These are phyloP conservation scores for Numenius arquata DNA, from an alignment of 2,113 vertebrate species.

Conservation along the genomic window DNA sequence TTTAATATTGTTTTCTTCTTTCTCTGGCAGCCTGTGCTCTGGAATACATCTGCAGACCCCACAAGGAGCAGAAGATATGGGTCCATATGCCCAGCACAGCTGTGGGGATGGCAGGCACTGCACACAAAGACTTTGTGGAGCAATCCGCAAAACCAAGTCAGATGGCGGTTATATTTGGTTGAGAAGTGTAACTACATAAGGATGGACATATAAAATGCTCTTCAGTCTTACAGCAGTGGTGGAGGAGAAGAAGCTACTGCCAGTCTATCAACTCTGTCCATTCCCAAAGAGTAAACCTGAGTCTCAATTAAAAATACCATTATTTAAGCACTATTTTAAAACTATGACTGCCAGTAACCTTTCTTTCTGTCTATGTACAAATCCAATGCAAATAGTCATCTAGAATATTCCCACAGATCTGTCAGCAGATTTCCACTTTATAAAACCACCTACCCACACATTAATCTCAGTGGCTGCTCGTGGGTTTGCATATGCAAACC, in stretches of 20 bases:
- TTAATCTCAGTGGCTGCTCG: neutral
- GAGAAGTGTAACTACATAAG: neutral
- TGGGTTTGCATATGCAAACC: slow-evolving; percentile 54
- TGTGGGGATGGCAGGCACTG: neutral
- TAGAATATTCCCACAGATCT: neutral
- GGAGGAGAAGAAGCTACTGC: neutral
- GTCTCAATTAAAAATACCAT: neutral
- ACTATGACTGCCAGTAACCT: neutral
- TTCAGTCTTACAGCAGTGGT: neutral
- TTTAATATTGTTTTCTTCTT: neutral
- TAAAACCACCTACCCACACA: neutral
- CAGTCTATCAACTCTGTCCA: neutral
- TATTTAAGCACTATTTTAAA: neutral
- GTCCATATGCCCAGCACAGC: neutral
- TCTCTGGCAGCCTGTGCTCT: neutral
- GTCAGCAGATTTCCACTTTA: neutral
- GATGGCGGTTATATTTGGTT: neutral
- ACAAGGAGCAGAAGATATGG: neutral
- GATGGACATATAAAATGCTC: neutral
- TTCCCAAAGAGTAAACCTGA: neutral
- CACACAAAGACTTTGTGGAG: neutral
- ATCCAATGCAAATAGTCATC: slow-evolving; percentile 16
- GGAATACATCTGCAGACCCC: neutral
- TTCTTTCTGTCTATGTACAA: neutral
- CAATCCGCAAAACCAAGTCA: neutral